Evolutionary conservation across 1,140 invertebrate genomes (phyloP), one percentile per base, ranked within the genome.

Genomic region (Vanessa tameamea): DNA sequence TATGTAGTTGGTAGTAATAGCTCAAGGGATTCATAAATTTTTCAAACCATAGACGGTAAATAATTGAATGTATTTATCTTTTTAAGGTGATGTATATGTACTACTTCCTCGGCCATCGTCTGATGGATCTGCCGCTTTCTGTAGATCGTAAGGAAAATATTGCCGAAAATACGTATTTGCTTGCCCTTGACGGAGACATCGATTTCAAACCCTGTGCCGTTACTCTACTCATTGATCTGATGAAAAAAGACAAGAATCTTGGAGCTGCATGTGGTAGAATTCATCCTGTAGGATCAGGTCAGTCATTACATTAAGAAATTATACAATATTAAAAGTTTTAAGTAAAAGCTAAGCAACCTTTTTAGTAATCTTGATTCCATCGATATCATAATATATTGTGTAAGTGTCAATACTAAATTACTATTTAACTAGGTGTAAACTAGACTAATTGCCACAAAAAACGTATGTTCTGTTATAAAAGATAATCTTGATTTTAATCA

Each of bases 151-250:
- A 99, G 89, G 97, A 98, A 89, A 95, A 97, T 0, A 98, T 99
- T 88, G 98, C 98, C 0, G 98, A 99, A 89, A 99, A 99, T 84
- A 99, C 99, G 0, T 99, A 96, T 88, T 93, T 99, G 16, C 91
- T 99, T n/a, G 99, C 99, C 12, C 93, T 99, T 9, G 99, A 99
- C 85, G 99, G 99, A 69, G 99, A 99, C 85, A 99, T 99, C 88
- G 99, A 99, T 93, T 99, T 99, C 91, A 97, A 99, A 87, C 99
- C 99, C 0, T 96, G 97, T 79, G 99, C 99, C 71, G 98, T 99
- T 0, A 96, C 98, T 80, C 93, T 99, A 14, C 93, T 99, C 12
- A 96, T 99, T 5, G 98, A 99, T 95, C 95, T 99, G 82, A 99
- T 99, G 98, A 99, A 99, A 87, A 99, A 99, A 87, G 99, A 99